Conservation (phyloP, 2,888 invertebrate species). For the Lordiphosa fenestrarum region DNA sequence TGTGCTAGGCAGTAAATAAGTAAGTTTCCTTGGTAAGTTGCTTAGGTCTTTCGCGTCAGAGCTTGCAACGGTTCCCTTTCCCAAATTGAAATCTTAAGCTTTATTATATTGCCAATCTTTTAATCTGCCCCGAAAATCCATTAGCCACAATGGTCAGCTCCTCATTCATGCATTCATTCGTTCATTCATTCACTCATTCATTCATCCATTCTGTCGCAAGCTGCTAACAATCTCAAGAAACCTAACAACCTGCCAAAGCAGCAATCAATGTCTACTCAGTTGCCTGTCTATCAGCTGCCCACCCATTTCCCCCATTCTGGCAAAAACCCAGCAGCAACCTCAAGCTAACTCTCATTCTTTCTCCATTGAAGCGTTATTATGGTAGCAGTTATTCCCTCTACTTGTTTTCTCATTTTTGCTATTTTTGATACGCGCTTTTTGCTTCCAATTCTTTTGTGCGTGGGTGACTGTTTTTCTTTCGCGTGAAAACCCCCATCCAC, state of each 20-base stretch:
- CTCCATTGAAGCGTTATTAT: conserved; percentile 36
- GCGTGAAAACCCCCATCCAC: background rate
- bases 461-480: conserved; percentile 28
- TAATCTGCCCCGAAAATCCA: conserved; percentile 11
- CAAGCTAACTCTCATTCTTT: conserved; percentile 10
- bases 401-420: conserved; percentile 24
- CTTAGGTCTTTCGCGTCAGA: too few species aligned
- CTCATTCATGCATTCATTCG: conserved; percentile 9
- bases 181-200: conserved; percentile 23
- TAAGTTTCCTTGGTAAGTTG: too few species aligned
- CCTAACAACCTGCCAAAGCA: conserved; percentile 70
- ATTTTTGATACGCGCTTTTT: conserved; percentile 56
- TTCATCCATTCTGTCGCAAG: conserved; percentile 31
- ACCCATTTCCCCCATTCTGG: background rate
- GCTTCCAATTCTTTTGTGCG: conserved; percentile 34
- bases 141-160: conserved; percentile 12
- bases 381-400: conserved; percentile 49
- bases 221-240: conserved; percentile 44
- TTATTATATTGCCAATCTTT: conserved; percentile 8
- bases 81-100: too few species aligned
- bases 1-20: too few species aligned
- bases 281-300: conserved; percentile 32
- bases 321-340: too few species aligned
- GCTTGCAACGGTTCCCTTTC: too few species aligned
- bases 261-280: conserved; percentile 66